Base-by-base conservation (phyloP, 2,113 vertebrate genomes). In the Cynoglossus semilaevis region DNA sequence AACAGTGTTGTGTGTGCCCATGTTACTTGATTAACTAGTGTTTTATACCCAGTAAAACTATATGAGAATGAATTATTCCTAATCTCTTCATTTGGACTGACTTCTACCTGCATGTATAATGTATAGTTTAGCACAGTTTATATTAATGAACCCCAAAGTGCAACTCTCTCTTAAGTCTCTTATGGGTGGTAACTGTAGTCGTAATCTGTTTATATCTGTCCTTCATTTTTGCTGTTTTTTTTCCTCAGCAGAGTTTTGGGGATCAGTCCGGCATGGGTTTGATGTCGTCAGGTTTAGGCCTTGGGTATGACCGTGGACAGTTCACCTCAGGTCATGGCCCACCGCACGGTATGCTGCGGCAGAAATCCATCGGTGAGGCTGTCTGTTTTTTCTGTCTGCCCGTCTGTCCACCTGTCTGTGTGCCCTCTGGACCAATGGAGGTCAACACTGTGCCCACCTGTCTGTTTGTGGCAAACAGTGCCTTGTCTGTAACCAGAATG, bases 321-420 rank as follows among this genome's bases (percentile, higher is more conserved):
- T 95, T 90, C 73, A 80, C 90, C 64, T 91, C 93, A 53, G 90
- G 91, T 37, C 91, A 92, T 35, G 91, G 77, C 42, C 87, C 90
- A 15, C 91, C 76, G 64, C 93, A 93, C 76, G 91, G 94, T 82
- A 94, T 96, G 84, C 87, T 88, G 87, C 91, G 94, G 72, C 94
- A 96, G 82, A 95, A 95, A 74, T 96, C 94, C 51, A 94, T 96
- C 63, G 94, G 94, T 96, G 92, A 90, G 93, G 85, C 75, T 88
- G 87, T 91, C 89, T 87, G 83, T 86, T 84, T 75, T 73, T 77
- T 58, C 82, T 77, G 82, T 84, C 84, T 79, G 80, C 80, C 78
- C 83, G 50, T 76, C 70, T 58, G 67, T 86, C 67, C 19, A 41
- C 65, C 79, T 81, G 75, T 83, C 72, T 84, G 86, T 88, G 86